phyloP scores from a whole-genome alignment of 2,888 invertebrate genomes.

The Malacosoma neustria region DNA sequence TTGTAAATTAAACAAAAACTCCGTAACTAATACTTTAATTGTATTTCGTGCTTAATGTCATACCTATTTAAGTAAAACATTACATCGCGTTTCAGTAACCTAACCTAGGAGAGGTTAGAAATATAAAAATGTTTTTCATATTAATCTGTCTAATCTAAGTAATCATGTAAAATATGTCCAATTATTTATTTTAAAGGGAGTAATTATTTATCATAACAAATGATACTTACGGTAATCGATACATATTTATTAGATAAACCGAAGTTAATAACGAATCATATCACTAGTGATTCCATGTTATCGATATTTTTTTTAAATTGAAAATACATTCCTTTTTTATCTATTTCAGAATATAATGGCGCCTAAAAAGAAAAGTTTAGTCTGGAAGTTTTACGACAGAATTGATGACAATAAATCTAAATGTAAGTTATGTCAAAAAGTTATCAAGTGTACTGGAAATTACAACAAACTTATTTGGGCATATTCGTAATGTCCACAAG shows the following conservation, averaged over 20 bases:
- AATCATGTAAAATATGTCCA: too few relatives aligned
- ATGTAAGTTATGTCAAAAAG: slow-evolving; percentile 6
- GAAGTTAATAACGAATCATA: background rate
- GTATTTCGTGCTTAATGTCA: background rate
- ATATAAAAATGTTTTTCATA: too few relatives aligned
- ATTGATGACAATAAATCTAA: slow-evolving; percentile 2
- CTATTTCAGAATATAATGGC: slow-evolving; percentile 1
- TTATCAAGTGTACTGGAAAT: slow-evolving; percentile 4
- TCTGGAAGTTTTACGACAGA: slow-evolving; percentile 1
- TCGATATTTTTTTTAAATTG: background rate
- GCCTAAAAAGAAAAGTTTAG: slow-evolving; percentile 2
- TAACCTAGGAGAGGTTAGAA: too few relatives aligned
- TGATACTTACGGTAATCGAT: background rate
- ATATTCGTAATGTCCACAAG: slow-evolving; percentile 4
- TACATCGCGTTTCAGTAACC: too few relatives aligned
- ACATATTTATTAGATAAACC: background rate
- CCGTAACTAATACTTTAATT: slow-evolving; percentile 1
- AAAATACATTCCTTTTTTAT: background rate
- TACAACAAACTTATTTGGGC: slow-evolving; percentile 3
- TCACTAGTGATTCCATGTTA: slow-evolving; percentile 1
- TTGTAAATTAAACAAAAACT: slow-evolving; percentile 1
- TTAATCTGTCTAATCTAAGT: too few relatives aligned
- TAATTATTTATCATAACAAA: slow-evolving; percentile 1
- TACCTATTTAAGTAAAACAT: too few relatives aligned
- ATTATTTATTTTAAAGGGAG: too few relatives aligned